These are phyloP conservation scores for Tetraneura akinire DNA, from an alignment of 1,140 invertebrate species.

Conservation along the genomic window DNA sequence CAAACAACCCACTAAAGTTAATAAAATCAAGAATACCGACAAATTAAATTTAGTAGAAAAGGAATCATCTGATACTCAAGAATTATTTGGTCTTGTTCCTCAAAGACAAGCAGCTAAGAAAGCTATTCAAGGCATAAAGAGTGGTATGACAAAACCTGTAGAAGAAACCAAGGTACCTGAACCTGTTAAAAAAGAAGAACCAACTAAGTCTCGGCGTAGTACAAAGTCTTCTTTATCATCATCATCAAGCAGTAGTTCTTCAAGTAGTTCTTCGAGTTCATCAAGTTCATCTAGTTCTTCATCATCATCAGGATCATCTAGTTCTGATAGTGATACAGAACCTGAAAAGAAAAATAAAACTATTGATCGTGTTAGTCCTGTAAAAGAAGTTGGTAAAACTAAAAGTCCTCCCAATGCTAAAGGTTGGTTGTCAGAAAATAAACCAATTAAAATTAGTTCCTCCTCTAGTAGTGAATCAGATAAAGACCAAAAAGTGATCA, in stretches of 20 bases:
- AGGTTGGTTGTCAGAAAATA: conserved; percentile 46
- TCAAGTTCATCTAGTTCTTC: conserved; percentile 59
- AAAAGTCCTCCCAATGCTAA: conserved; percentile 53
- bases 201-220: conserved; percentile 33
- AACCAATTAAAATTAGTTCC: conserved; percentile 44
- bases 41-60: conserved; percentile 69
- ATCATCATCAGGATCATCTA: conserved; percentile 60
- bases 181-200: conserved; percentile 43
- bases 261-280: conserved; percentile 58
- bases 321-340: conserved; percentile 62
- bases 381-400: conserved; percentile 53
- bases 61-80: conserved; percentile 65
- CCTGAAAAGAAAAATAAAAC: conserved; percentile 38
- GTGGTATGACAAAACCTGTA: conserved; percentile 64
- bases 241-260: conserved; percentile 57
- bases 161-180: conserved; percentile 57
- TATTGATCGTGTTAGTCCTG: conserved; percentile 28
- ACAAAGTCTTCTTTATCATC: conserved; percentile 57
- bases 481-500: conserved; percentile 65
- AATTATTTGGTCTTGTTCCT: conserved; percentile 81
- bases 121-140: conserved; percentile 76
- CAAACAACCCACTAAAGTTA: conserved; percentile 53
- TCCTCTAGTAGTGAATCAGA: conserved; percentile 55
- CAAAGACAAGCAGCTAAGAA: conserved; percentile 89
- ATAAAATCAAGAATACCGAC: conserved; percentile 55